phyloP scores from a whole-genome alignment of 2,888 invertebrate genomes.

The Rhingia campestris region DNA sequence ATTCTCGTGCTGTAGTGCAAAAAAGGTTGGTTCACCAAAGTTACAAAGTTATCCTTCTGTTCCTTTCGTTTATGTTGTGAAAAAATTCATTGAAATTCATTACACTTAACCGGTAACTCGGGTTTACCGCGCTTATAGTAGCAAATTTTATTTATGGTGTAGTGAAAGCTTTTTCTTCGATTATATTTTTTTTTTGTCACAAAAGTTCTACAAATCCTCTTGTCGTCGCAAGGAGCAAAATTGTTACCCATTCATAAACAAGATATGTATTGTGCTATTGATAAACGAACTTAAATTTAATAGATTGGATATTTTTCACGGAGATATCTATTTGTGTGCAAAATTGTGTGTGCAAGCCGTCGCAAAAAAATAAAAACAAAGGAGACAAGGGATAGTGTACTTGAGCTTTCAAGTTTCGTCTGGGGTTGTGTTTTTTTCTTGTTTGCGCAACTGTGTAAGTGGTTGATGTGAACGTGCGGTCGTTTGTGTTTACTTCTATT shows the following conservation, averaged over 20 bases:
- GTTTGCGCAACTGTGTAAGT: background rate
- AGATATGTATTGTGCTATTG: no score
- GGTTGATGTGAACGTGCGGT: background rate
- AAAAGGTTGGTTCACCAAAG: constrained; percentile 41
- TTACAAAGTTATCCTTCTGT: constrained; percentile 15
- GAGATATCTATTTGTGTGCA: no score
- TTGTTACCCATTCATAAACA: background rate
- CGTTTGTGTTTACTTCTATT: background rate
- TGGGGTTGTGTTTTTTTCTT: background rate
- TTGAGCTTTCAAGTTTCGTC: background rate
- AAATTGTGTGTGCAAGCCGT: no score
- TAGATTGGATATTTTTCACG: no score
- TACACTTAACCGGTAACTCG: constrained; percentile 4
- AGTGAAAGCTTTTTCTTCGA: constrained; percentile 27
- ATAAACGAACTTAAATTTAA: no score
- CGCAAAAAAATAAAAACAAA: no score
- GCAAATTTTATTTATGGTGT: constrained; percentile 1
- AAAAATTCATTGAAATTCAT: constrained; percentile 3
- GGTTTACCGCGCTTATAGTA: constrained; percentile 1
- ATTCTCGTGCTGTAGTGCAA: constrained; percentile 35
- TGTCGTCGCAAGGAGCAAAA: background rate
- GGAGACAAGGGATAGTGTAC: no score
- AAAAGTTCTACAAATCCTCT: background rate
- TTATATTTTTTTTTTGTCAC: background rate
- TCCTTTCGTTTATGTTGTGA: background rate